Percentiles rank a stretch among this genome's conserved stretches.
Conservation (phyloP, 1,140 invertebrate genomes). For the Caenorhabditis brenneri region DNA sequence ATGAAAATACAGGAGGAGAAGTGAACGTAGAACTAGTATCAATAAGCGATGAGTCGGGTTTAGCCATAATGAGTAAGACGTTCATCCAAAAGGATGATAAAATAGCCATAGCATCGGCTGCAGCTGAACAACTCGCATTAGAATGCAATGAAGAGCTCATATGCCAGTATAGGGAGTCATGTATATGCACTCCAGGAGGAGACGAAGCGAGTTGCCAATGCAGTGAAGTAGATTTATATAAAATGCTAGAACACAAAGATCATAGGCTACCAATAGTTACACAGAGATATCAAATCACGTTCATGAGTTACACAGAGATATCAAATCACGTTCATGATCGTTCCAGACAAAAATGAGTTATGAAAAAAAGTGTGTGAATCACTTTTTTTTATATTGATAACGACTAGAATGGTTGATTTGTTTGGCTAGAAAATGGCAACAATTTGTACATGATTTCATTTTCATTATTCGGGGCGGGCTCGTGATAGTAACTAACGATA, state of each 20-base stretch:
- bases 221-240: too few relatives aligned
- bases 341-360: neutral
- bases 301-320: too few relatives aligned
- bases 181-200: too few relatives aligned
- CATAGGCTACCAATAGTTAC: too few relatives aligned
- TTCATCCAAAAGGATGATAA: neutral
- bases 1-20: too few relatives aligned
- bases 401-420: neutral
- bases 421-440: slow-evolving; percentile 2
- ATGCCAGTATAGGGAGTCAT: neutral
- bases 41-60: too few relatives aligned
- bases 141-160: neutral
- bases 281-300: too few relatives aligned
- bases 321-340: neutral
- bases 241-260: too few relatives aligned
- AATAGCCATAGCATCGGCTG: neutral
- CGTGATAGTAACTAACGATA: neutral
- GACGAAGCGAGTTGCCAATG: too few relatives aligned
- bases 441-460: neutral
- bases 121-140: neutral
- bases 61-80: neutral
- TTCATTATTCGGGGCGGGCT: neutral
- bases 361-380: too few relatives aligned
- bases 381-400: neutral
- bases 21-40: too few relatives aligned